These are phyloP conservation scores for Drosophila prosaltans DNA, from an alignment of 1,140 invertebrate genomes.

Conservation along the genomic window DNA sequence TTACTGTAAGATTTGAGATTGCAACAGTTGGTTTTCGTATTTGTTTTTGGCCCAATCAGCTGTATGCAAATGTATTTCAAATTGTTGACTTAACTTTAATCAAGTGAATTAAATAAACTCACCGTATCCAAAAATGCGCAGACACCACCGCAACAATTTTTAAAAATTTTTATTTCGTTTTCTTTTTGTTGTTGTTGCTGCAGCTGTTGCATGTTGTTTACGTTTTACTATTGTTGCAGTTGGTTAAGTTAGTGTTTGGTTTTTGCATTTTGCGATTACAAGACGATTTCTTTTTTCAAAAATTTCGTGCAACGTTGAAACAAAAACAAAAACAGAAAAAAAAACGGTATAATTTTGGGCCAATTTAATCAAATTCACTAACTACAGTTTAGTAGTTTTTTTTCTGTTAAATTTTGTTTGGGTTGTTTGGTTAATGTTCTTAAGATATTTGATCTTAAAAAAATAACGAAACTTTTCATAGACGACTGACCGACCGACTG, in stretches of 20 bases:
- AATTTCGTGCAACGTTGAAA: neutral
- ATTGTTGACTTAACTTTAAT: conserved; percentile 3
- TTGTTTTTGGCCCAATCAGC: neutral
- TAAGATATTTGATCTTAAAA: neutral
- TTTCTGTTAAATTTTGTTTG: neutral
- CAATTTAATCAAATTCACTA: neutral
- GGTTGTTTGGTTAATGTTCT: neutral
- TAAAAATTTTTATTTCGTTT: conserved; percentile 25
- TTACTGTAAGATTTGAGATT: conserved; percentile 16
- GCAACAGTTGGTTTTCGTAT: conserved; percentile 4
- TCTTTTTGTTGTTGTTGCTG: conserved; percentile 26
- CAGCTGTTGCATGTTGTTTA: conserved; percentile 62
- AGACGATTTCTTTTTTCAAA: neutral
- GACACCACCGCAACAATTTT: conserved; percentile 6
- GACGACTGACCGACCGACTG: neutral
- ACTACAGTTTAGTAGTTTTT: neutral
- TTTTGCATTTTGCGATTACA: neutral
- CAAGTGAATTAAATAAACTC: conserved; percentile 10
- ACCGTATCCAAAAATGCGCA: conserved; percentile 26
- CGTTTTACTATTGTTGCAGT: conserved; percentile 9
- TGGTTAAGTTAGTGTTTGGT: conserved; percentile 1
- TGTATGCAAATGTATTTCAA: conserved; percentile 8
- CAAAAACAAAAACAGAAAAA: neutral
- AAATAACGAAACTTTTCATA: neutral
- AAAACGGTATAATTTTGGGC: neutral